Evolutionary conservation across 2,113 vertebrate species (phyloP).

Genomic region (Lathamus discolor): DNA sequence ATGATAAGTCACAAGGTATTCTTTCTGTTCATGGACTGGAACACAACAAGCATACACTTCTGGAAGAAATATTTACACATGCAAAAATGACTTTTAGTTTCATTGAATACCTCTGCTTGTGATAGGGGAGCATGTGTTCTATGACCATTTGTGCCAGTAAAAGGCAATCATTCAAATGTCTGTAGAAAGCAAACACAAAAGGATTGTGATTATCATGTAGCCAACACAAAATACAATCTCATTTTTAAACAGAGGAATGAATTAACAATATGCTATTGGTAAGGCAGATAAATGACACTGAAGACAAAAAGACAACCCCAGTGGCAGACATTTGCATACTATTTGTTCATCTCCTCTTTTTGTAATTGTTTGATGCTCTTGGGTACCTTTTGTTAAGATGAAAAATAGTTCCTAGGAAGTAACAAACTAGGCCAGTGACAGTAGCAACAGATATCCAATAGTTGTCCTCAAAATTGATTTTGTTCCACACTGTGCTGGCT

Average conservation of each 20-base stretch:
- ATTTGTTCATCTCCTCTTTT: not conserved
- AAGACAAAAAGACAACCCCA: slow-evolving; percentile 2
- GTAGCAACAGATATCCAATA: slow-evolving; percentile 22
- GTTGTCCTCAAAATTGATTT: not conserved
- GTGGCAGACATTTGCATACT: not conserved
- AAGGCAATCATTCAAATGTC: slow-evolving; percentile 29
- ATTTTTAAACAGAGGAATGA: slow-evolving; percentile 27
- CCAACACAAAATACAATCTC: not conserved
- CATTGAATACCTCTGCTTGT: not conserved
- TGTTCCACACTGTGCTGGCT: not conserved
- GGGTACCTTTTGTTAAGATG: not conserved
- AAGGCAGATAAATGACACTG: not conserved
- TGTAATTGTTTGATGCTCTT: not conserved
- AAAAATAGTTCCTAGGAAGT: slow-evolving; percentile 35
- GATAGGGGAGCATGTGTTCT: not conserved
- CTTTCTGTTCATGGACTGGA: not conserved
- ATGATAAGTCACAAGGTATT: not conserved
- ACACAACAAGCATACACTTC: not conserved
- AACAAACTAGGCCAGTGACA: slow-evolving; percentile 10
- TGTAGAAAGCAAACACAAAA: slow-evolving; percentile 19
- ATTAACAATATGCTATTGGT: slow-evolving; percentile 30
- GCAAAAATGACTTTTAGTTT: not conserved
- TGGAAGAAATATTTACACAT: slow-evolving; percentile 11
- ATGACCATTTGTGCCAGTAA: not conserved
- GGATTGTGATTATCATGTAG: not conserved